Base-by-base conservation (phyloP, 2,888 invertebrate genomes). In the Euclidia mi region DNA sequence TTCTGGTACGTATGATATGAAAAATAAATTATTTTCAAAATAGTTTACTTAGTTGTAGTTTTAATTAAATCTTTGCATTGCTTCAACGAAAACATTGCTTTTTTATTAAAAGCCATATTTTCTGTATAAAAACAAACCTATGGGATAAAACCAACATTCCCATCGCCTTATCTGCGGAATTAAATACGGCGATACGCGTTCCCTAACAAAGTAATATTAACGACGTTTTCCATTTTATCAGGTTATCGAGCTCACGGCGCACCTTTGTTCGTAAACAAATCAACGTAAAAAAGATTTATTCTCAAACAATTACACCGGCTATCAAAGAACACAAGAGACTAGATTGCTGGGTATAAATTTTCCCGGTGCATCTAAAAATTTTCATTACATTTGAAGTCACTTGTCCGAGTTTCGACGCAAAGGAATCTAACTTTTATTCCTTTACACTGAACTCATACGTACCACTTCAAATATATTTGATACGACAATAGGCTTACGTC, bases 351-450 rank as follows among this genome's bases (percentile, higher is more conserved):
- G 81, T 76, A 85, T 85, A 86, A 87, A 88, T 85, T 86, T 87
- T 77, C 81, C 77, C 77, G 78, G 78, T 76, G 72, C 71, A 78
- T 79, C 79, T 79, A 79, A 85, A 84, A 82, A 87, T 84, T 90
- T 92, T 91, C 89, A 92, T 92, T 91, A 88, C 87, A 82, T 86
- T 81, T 81, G 75, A 76, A 84, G 85, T 87, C 82, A 84, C 86
- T 88, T 89, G 89, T 84, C 85, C 84, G 88, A 86, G 79, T 86
- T 89, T 75, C 70, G 58, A 65, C 79, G 87, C 90, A 92, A 91
- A 90, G 87, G 85, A 84, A 83, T 84, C 80, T 78, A 81, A 88
- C 85, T 91, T 92, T 92, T 89, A 89, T 91, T 86, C 88, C 79
- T 81, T 87, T 82, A 84, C 77, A 12, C n/a, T 10, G 12, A 2